Evolutionary conservation across 2,888 invertebrate species (phyloP), one percentile per base, ranked within the genome.

Genomic region (Cactoblastis cactorum): DNA sequence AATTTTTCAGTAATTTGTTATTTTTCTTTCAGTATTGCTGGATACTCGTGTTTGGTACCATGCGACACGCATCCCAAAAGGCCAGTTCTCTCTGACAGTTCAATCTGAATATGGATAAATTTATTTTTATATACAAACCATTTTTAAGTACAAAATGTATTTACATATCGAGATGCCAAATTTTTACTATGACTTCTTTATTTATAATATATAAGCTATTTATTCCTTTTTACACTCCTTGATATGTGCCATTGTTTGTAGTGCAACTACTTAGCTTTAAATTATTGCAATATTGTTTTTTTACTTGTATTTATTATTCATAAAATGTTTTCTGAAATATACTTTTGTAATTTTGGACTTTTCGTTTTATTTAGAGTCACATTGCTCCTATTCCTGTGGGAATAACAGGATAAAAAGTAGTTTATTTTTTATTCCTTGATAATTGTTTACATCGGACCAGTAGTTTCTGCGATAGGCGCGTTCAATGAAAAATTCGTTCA

Each of bases 11-110:
- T 47, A 38, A 12, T 17, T 32, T 53, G 22, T 45, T 39, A n/a
- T 34, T 53, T 61, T 60, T 51, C 9, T 86, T 92, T 56, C 83
- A 94, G 95, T 97, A 53, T 90, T 97, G 53, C 88, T 97, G 49
- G 97, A 98, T 72, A 97, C 97, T 0, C 93, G 97, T 63, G 91
- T 95, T 55, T 98, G 97, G 97, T 97, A 97, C 76, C 97, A 97
- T 77, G 93, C 95, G 48, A 97, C 97, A 33, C 93, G 91, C 61
- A 95, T 97, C 52, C 92, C 94, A 41, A 93, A 94, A 58, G 94
- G 95, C 4, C 93, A 95, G 69, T 94, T 97, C 66, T 96, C 97
- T 61, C 89, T 97, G 38, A 96, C 97, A 11, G 93, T 97, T 53
- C 97, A 97, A 63, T 97, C 97, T 0, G 97, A 97, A 78, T 97